A percentile compares a stretch with the other conserved stretches of the same genome.
Conservation (phyloP, 2,113 vertebrate species). For the Heloderma charlesbogerti region DNA sequence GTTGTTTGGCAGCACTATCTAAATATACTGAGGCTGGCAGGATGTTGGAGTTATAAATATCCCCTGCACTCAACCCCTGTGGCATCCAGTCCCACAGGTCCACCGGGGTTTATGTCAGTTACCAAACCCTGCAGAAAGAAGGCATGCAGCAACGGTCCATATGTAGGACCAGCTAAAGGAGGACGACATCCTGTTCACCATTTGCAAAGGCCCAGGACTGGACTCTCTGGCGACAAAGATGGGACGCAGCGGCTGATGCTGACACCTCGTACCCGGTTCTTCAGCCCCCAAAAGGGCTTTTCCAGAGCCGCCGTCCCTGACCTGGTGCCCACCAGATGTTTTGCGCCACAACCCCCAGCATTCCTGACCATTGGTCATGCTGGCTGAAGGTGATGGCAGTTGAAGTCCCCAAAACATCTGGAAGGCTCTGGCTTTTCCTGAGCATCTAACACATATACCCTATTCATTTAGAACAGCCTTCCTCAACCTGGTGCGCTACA, state of each 20-base stretch:
- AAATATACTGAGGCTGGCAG: slow-evolving; percentile 32
- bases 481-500: too few relatives aligned
- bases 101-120: not conserved
- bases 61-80: not conserved
- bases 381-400: too few relatives aligned
- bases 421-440: too few relatives aligned
- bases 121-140: not conserved
- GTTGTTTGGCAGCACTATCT: slow-evolving; percentile 7
- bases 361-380: too few relatives aligned
- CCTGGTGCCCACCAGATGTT: too few relatives aligned
- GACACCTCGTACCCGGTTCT: not conserved
- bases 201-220: not conserved
- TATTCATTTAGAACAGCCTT: not conserved
- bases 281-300: not conserved
- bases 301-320: not conserved
- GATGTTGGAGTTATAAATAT: slow-evolving; percentile 36
- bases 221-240: too few relatives aligned
- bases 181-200: not conserved
- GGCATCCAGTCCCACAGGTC: slow-evolving; percentile 6
- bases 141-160: not conserved
- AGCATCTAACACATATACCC: not conserved
- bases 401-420: too few relatives aligned
- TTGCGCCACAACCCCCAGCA: too few relatives aligned
- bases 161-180: not conserved
- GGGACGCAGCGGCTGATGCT: not conserved